Conservation (phyloP, 1,140 invertebrate species). For the Globodera ellingtonae region DNA sequence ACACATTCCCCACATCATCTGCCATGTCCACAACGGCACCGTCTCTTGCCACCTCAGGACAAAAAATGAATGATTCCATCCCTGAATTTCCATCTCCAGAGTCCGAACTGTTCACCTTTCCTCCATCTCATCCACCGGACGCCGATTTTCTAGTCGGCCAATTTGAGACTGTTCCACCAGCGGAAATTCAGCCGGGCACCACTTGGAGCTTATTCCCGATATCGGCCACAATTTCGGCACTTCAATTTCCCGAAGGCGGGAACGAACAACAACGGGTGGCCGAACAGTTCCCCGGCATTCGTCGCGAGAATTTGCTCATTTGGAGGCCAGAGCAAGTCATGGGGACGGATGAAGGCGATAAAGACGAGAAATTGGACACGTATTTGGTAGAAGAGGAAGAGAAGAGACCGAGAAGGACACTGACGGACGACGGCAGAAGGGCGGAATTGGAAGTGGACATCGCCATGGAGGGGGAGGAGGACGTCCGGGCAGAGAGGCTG, state of each 20-base stretch:
- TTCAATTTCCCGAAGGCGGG: slow-evolving; percentile 19
- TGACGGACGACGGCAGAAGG: neutral
- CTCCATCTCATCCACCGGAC: neutral
- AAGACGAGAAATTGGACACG: neutral
- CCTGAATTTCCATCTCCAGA: slow-evolving; percentile 17
- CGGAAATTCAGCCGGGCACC: neutral
- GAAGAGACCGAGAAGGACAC: neutral
- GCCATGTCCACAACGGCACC: neutral
- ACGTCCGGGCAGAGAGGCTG: neutral
- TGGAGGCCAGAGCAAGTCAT: slow-evolving; percentile 17
- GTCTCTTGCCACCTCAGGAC: neutral
- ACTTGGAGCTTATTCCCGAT: slow-evolving; percentile 20
- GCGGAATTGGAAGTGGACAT: slow-evolving; percentile 14
- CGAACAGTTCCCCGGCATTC: slow-evolving; percentile 26
- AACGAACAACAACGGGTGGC: neutral
- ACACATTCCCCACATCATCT: slow-evolving; percentile 16
- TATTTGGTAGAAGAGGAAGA: neutral
- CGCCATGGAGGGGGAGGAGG: slow-evolving; percentile 5
- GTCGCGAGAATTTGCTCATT: slow-evolving; percentile 22
- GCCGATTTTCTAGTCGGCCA: slow-evolving; percentile 33
- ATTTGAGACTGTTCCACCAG: slow-evolving; percentile 20
- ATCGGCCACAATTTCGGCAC: slow-evolving; percentile 26
- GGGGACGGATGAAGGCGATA: neutral
- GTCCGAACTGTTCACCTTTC: slow-evolving; percentile 21
- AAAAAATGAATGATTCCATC: neutral